Conservation (phyloP, 1,140 invertebrate species). For the Zaprionus lachaisei region DNA sequence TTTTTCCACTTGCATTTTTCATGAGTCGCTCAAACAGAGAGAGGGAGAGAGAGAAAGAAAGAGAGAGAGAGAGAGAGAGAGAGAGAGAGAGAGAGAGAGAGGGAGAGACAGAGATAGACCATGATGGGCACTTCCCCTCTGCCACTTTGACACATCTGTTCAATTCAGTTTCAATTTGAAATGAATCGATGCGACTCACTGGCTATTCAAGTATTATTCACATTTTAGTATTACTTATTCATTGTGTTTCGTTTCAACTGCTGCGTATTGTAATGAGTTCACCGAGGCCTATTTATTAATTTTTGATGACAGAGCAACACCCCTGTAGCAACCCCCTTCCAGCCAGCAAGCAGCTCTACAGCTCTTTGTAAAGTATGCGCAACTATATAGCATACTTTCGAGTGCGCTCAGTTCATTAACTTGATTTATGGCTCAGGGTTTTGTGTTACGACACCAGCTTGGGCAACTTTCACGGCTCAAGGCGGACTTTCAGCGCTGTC, state of each 20-base stretch:
- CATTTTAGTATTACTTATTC: conserved; percentile 62
- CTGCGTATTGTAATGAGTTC: conserved; percentile 44
- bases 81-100: conserved; percentile 32
- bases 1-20: conserved; percentile 74
- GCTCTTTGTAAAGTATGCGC: conserved; percentile 10
- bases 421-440: conserved; percentile 41
- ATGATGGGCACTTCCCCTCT: not conserved
- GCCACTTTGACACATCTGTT: not conserved
- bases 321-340: conserved; percentile 9
- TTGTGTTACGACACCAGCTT: conserved; percentile 15
- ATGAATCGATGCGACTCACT: conserved; percentile 42
- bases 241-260: not conserved
- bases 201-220: conserved; percentile 27
- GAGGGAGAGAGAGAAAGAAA: conserved; percentile 27
- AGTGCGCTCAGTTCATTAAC: conserved; percentile 30
- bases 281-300: conserved; percentile 54
- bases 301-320: conserved; percentile 56
- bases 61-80: conserved; percentile 36
- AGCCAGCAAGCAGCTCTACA: conserved; percentile 27
- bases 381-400: conserved; percentile 29
- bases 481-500: not conserved
- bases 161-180: conserved; percentile 5
- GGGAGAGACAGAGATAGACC: conserved; percentile 5
- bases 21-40: conserved; percentile 57
- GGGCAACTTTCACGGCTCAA: conserved; percentile 7